Evolutionary conservation across 2,797 vertebrate genomes (phyloP).

Genomic region (Enteromius argenteus): DNA sequence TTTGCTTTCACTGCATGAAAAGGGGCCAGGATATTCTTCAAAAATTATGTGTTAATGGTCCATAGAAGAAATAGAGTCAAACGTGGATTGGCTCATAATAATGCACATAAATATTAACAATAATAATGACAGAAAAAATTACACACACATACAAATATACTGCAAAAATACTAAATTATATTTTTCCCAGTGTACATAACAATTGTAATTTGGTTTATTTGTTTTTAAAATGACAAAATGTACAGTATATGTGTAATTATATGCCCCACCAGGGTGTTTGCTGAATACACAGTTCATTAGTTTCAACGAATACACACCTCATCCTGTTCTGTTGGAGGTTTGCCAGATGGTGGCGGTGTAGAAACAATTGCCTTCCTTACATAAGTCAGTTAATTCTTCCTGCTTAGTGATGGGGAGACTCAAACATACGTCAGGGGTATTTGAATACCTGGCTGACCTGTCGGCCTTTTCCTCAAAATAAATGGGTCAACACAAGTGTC

Average conservation of each 20-base stretch:
- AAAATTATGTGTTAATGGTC: background rate
- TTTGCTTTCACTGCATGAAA: background rate
- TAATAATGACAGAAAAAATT: background rate
- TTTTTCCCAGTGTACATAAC: background rate
- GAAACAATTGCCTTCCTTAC: slow-evolving; percentile 28
- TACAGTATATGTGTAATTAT: background rate
- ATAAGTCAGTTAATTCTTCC: slow-evolving; percentile 43
- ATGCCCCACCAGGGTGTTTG: too few relatives aligned
- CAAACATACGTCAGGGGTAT: slow-evolving; percentile 44
- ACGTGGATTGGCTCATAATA: background rate
- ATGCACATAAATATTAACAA: background rate
- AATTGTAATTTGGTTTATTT: background rate
- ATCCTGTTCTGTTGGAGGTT: slow-evolving; percentile 28
- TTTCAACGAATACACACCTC: background rate
- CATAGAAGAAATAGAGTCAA: background rate
- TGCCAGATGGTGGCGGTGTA: slow-evolving; percentile 28
- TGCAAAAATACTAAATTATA: background rate
- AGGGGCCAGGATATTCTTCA: background rate
- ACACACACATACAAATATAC: background rate
- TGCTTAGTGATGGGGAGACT: slow-evolving; percentile 41
- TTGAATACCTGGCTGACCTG: slow-evolving; percentile 32
- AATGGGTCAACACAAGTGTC: slow-evolving; percentile 11
- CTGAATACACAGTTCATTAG: background rate
- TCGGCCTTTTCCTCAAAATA: slow-evolving; percentile 33
- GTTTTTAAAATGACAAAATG: background rate